phyloP scores from a whole-genome alignment of 2,888 invertebrate genomes.

The Cheilosia vernalis region DNA sequence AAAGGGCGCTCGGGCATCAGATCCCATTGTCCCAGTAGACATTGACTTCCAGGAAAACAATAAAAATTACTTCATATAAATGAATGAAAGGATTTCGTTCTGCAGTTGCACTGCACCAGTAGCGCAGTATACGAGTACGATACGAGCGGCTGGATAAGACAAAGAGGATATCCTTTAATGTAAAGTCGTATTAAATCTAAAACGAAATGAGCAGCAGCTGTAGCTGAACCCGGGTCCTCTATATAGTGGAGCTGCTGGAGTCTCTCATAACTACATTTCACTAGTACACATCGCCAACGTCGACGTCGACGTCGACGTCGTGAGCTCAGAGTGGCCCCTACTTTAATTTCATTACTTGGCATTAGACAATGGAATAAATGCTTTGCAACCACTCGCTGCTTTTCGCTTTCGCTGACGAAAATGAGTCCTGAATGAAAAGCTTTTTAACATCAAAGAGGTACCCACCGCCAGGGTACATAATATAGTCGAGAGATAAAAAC shows the following conservation, averaged over 20 bases:
- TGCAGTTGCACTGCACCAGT: conserved; percentile 57
- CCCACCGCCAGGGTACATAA: conserved; percentile 8
- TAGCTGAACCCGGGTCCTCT: conserved; percentile 18
- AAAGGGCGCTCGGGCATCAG: conserved; percentile 44
- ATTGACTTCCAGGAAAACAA: conserved; percentile 68
- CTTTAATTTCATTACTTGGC: conserved; percentile 65
- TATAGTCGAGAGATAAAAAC: conserved; percentile 51
- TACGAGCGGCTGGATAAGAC: conserved; percentile 11
- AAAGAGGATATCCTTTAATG: conserved; percentile 63
- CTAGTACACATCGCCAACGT: conserved; percentile 24
- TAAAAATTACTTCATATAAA: conserved; percentile 69
- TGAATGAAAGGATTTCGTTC: conserved; percentile 64
- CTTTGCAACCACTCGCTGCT: conserved; percentile 48
- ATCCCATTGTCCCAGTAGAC: conserved; percentile 62
- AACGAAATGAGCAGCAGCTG: conserved; percentile 65
- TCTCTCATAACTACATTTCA: conserved; percentile 51
- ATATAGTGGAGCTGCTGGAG: conserved; percentile 19
- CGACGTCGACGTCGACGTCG: not conserved
- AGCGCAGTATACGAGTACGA: conserved; percentile 16
- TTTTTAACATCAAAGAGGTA: conserved; percentile 62
- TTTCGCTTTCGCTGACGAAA: conserved; percentile 61
- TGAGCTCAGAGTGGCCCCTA: conserved; percentile 11
- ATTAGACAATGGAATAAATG: conserved; percentile 68
- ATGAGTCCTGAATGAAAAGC: conserved; percentile 64
- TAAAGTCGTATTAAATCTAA: conserved; percentile 61